These are phyloP conservation scores for Drosophila cognata DNA, from an alignment of 2,888 invertebrate genomes.

Conservation along the genomic window DNA sequence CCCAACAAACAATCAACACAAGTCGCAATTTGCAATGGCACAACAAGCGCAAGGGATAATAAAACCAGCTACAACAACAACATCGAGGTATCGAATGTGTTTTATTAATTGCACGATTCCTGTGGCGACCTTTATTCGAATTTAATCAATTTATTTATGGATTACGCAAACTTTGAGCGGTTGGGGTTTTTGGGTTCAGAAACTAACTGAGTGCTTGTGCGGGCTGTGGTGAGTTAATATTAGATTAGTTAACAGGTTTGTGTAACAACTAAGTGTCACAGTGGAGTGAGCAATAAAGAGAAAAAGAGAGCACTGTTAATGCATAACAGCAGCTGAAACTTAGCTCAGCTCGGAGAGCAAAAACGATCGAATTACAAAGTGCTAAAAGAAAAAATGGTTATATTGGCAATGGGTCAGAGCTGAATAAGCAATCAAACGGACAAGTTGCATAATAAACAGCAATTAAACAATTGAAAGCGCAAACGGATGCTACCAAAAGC, in stretches of 20 bases:
- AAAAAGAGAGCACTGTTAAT: neutral
- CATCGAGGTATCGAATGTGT: constrained; percentile 47
- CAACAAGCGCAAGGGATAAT: constrained; percentile 30
- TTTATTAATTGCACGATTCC: constrained; percentile 57
- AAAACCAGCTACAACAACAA: constrained; percentile 21
- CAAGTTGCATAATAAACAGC: neutral
- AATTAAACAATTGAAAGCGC: constrained; percentile 7
- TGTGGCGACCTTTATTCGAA: constrained; percentile 66
- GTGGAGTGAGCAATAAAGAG: neutral
- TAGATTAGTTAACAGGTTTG: constrained; percentile 18
- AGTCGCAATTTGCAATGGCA: constrained; percentile 45
- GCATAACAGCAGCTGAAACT: neutral
- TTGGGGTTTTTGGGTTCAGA: constrained; percentile 17
- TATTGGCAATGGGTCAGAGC: constrained; percentile 3
- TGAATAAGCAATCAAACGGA: constrained; percentile 7
- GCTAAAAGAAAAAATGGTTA: constrained; percentile 1
- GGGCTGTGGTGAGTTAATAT: constrained; percentile 38
- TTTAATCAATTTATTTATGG: constrained; percentile 73
- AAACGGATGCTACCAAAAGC: neutral
- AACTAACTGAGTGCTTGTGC: constrained; percentile 4
- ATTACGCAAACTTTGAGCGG: constrained; percentile 53
- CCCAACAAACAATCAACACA: constrained; percentile 44
- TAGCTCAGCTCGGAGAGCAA: neutral
- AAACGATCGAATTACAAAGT: constrained; percentile 10
- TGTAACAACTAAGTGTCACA: constrained; percentile 7